phyloP scores from a whole-genome alignment of 2,888 invertebrate species.

The Dascillus cervinus region DNA sequence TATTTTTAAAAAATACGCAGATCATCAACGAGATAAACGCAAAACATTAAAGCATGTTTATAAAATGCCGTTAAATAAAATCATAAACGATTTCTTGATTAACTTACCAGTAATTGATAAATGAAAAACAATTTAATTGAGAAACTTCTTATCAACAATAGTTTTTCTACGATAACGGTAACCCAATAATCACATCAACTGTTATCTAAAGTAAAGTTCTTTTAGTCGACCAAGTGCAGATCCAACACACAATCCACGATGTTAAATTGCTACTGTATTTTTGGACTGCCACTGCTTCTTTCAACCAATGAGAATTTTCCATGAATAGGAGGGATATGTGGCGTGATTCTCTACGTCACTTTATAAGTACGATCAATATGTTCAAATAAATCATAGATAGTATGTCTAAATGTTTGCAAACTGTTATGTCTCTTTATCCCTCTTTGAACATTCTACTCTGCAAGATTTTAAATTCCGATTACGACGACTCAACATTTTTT shows the following conservation, averaged over 20 bases:
- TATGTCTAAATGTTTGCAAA: no score
- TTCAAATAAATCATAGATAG: conserved; percentile 3
- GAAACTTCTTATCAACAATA: conserved; percentile 12
- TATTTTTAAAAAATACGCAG: no score
- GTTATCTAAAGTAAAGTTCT: conserved; percentile 6
- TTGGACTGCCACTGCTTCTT: conserved; percentile 18
- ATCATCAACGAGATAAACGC: no score
- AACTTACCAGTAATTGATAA: no score
- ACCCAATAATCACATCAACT: conserved; percentile 8
- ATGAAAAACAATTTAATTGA: no score
- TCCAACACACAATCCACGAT: conserved; percentile 9
- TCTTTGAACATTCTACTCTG: no score
- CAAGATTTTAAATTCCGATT: no score
- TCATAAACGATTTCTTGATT: no score
- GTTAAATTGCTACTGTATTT: conserved; percentile 16
- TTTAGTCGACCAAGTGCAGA: conserved; percentile 5
- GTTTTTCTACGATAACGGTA: conserved; percentile 7
- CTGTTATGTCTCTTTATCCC: no score
- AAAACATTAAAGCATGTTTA: no score
- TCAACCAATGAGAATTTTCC: conserved; percentile 18
- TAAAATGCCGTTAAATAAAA: no score
- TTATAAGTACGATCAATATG: conserved; percentile 13
- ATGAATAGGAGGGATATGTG: conserved; percentile 20
- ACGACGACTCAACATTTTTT: no score
- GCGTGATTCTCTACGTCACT: conserved; percentile 22